Base-by-base conservation (phyloP, 2,888 invertebrate species). In the Schizotus pectinicornis region DNA sequence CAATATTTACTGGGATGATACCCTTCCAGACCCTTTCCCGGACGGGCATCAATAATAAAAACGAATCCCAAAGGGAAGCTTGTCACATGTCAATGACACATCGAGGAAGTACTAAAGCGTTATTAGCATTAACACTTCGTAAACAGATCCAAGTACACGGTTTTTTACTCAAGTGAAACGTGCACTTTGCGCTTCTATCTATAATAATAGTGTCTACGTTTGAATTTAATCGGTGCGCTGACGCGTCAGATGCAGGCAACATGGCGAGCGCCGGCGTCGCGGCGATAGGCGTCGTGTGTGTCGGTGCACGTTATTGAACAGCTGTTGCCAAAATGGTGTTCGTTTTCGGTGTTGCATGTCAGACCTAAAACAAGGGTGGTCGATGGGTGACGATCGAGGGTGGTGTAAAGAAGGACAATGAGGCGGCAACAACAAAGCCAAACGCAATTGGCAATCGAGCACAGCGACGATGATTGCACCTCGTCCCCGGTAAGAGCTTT, bases 401-500 rank as follows among this genome's bases (percentile, higher is more conserved):
- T 11, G 35, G 22, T 53, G 12, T 56, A 45, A 39, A 45, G 34
- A n/a, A 41, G 37, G 41, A 35, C 14, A 63, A 75, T 75, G 76
- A 68, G 74, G 56, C 67, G 74, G 59, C 74, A 74, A 62, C 70
- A 68, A 56, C 70, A 71, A 33, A 71, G 70, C 52, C 74, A 74
- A 55, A 69, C 74, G 54, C 76, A 76, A 57, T 68, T 76, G 55
- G 77, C 78, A 61, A 72, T 76, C 55, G 79, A 80, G 57, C 78
- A 81, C 65, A 82, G 80, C 68, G 83, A 84, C 64, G 84, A 83
- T 70, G 84, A 84, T 65, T 79, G 82, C 65, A 82, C 82, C 68
- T 81, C 82, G 65, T 81, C 83, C 46, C 81, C 83, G 79, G 84
- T 84, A 79, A 76, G 79, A 12, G n/a, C 1, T 32, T 32, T 67